These are phyloP conservation scores for Macroteleia sp. DNA, from an alignment of 2,888 invertebrate genomes.

Conservation along the genomic window DNA sequence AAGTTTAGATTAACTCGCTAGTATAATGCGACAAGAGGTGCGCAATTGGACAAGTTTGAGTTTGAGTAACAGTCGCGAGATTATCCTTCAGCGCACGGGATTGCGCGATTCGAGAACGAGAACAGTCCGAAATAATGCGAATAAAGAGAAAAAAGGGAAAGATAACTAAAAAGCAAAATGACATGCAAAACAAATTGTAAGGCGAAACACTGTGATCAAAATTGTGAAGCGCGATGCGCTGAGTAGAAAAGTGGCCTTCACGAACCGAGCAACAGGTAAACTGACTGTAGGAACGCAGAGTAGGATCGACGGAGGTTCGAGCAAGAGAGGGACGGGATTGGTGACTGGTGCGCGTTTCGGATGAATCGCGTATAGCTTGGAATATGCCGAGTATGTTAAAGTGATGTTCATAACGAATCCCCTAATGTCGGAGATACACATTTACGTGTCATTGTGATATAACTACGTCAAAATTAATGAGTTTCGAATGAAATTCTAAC, in stretches of 20 bases:
- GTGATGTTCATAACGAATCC: too few species aligned
- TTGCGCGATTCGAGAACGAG: slow-evolving; percentile 49
- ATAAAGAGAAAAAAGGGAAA: slow-evolving; percentile 31
- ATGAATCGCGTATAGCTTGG: too few species aligned
- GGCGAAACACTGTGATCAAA: too few species aligned
- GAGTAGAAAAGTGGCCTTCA: slow-evolving; percentile 61
- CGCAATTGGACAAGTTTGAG: slow-evolving; percentile 78
- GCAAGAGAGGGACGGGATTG: slow-evolving; percentile 32
- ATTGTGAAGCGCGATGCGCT: too few species aligned
- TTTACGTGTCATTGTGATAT: too few species aligned
- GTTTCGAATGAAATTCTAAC: too few species aligned
- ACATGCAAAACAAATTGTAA: too few species aligned
- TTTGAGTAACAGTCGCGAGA: slow-evolving; percentile 73
- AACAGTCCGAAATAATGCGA: slow-evolving; percentile 32
- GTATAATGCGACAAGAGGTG: slow-evolving; percentile 75
- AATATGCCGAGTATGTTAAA: too few species aligned
- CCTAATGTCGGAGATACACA: too few species aligned
- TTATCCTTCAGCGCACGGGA: slow-evolving; percentile 57
- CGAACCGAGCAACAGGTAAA: slow-evolving; percentile 78
- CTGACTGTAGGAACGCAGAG: slow-evolving; percentile 45
- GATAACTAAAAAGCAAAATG: slow-evolving; percentile 30
- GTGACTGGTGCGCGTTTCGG: too few species aligned
- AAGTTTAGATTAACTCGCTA: slow-evolving; percentile 79
- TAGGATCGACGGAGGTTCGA: too few species aligned
- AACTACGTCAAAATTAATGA: too few species aligned